Evolutionary conservation across 23 tunicate genomes (phyloP), one percentile per base, ranked within the genome.

Genomic region (Styela clava): DNA sequence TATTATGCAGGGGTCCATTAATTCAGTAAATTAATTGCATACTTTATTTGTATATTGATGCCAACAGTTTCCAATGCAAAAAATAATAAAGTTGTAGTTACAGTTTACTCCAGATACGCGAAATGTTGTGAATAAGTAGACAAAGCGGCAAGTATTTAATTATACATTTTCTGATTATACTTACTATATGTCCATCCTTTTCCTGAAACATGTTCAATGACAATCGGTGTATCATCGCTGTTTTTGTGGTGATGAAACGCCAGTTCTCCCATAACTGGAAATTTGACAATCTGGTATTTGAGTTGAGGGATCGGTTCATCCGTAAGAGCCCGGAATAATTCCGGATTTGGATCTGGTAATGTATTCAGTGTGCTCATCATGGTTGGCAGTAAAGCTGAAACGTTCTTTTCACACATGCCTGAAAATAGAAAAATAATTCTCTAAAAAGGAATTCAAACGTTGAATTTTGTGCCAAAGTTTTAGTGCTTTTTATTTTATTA

Each of bases 361-460:
- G 56, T 25, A 22, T 71, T 89, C 26, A 91, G 87, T 20, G 97
- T 91, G 74, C 97, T 91, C 24, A 74, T 73, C 34, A 85, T 74
- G 32, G 90, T 82, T n/a, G 95, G 95, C 5, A 79, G 76, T 30
- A 24, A 69, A 1, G 89, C 80, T 24, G 97, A 82, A 81, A 86
- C 77, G 32, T 91, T 91, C 28, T 81, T 82, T 78, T 69, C 72
- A 34, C 97, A 26, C 90, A 91, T 82, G 28, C 97, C 97, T 91
- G 87, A 7, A 78, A 69, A 68, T 27, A 65, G 24, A 31, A n/a
- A n/a, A n/a, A n/a, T n/a, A n/a, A n/a, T n/a, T 24, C n/a, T 21
- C n/a, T 61, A 0, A 0, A 61, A 0, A 21, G 21, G 21, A 61
- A 0, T n/a, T 21, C n/a, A 61, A 61, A 61, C n/a, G n/a, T n/a